Conservation (phyloP, 2,888 invertebrate genomes). For the Meiosimyza decipiens region DNA sequence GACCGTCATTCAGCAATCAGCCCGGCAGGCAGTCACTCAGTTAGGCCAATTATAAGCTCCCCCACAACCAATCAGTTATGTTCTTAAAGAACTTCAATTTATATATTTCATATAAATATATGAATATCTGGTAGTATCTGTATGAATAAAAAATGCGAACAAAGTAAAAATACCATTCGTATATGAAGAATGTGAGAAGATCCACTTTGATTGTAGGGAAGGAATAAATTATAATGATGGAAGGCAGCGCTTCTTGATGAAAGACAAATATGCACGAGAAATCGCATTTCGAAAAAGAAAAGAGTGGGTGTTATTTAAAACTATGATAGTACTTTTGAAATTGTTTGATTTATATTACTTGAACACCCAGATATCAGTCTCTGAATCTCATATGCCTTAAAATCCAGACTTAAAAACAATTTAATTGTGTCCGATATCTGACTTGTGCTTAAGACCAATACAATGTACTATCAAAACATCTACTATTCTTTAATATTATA, state of each 20-base stretch:
- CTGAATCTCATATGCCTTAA: no score
- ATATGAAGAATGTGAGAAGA: neutral
- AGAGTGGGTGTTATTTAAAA: neutral
- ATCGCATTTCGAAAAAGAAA: neutral
- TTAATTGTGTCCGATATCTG: no score
- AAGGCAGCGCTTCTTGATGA: conserved; percentile 44
- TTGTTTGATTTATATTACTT: no score
- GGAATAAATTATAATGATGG: conserved; percentile 30
- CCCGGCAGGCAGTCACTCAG: conserved; percentile 2
- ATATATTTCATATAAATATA: conserved; percentile 3
- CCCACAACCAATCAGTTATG: neutral
- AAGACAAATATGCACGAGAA: conserved; percentile 47
- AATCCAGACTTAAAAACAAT: no score
- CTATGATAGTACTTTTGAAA: no score
- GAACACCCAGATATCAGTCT: no score
- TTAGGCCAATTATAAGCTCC: neutral
- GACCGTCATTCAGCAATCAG: neutral
- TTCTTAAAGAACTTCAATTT: neutral
- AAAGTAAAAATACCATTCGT: neutral
- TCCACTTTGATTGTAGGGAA: neutral
- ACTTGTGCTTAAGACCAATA: no score
- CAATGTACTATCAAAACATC: no score
- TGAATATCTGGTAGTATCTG: neutral
- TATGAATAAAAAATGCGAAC: conserved; percentile 32
- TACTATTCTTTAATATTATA: no score